Conservation (phyloP, 2,888 invertebrate genomes). For the Branchipolynoe longqiensis region DNA sequence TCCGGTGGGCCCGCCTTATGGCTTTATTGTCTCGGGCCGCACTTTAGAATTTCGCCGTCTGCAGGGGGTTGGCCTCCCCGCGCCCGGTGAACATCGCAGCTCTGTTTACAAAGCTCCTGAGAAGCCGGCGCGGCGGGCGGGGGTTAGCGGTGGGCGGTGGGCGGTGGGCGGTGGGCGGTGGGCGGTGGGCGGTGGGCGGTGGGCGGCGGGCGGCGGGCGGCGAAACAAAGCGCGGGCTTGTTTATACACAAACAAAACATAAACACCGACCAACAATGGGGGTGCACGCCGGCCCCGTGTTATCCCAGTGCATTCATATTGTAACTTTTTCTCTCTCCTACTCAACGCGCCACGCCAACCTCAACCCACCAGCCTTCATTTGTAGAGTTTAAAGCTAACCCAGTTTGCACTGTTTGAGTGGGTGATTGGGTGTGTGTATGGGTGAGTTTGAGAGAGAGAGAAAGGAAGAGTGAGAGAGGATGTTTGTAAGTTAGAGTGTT, state of each 20-base stretch:
- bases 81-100: neutral
- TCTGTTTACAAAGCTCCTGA: too few species aligned
- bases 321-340: conserved; percentile 51
- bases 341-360: too few species aligned
- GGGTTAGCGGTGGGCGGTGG: too few species aligned
- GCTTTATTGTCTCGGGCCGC: conserved; percentile 48
- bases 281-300: conserved; percentile 16
- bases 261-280: conserved; percentile 55
- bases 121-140: too few species aligned
- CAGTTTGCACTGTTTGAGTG: conserved; percentile 46
- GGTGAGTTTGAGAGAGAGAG: too few species aligned
- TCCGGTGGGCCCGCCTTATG: conserved; percentile 14
- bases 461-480: too few species aligned
- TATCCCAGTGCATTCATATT: conserved; percentile 52
- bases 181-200: neutral
- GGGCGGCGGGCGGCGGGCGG: conserved; percentile 14
- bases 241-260: conserved; percentile 57
- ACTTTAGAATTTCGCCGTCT: conserved; percentile 54
- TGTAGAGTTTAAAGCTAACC: conserved; percentile 49
- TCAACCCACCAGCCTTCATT: conserved; percentile 51
- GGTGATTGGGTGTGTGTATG: too few species aligned
- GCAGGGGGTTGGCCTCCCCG: conserved; percentile 9
- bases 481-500: too few species aligned
- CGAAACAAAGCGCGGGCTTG: conserved; percentile 49
- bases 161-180: too few species aligned